Evolutionary conservation across 2,888 invertebrate species (phyloP).

Genomic region (Eristalinus sepulchralis): DNA sequence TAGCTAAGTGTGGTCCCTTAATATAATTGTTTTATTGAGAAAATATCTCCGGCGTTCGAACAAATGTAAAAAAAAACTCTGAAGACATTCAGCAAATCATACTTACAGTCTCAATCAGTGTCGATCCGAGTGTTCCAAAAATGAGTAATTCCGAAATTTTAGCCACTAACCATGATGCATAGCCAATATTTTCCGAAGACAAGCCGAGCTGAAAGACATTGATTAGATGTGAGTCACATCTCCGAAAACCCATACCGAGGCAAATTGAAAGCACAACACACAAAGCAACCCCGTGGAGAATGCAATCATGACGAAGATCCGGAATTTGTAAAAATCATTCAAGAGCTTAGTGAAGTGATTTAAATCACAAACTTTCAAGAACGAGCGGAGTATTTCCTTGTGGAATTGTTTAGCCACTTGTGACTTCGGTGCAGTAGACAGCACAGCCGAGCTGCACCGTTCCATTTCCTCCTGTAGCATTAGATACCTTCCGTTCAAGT

Average conservation of each 20-base stretch:
- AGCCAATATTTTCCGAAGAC: conserved; percentile 63
- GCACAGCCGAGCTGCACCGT: background rate
- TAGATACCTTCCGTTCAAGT: conserved; percentile 76
- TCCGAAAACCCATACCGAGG: conserved; percentile 72
- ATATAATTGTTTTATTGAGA: too few species aligned
- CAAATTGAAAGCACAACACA: conserved; percentile 75
- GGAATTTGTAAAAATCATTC: conserved; percentile 75
- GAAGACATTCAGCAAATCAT: background rate
- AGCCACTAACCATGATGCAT: conserved; percentile 70
- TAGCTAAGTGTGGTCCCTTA: too few species aligned
- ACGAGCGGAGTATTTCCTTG: conserved; percentile 64
- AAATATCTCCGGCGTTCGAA: too few species aligned
- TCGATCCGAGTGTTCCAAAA: conserved; percentile 73
- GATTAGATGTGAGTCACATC: background rate
- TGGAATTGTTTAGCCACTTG: conserved; percentile 72
- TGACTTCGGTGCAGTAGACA: background rate
- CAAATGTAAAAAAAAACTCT: too few species aligned
- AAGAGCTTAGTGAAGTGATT: conserved; percentile 74
- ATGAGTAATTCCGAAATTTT: conserved; percentile 73
- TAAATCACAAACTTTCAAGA: conserved; percentile 74
- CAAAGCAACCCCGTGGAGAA: conserved; percentile 76
- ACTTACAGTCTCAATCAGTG: conserved; percentile 71
- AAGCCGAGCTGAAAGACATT: conserved; percentile 16
- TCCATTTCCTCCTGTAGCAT: conserved; percentile 73
- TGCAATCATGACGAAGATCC: conserved; percentile 76